These are phyloP conservation scores for Callimorpha dominula DNA, from an alignment of 2,888 invertebrate genomes.

Conservation along the genomic window DNA sequence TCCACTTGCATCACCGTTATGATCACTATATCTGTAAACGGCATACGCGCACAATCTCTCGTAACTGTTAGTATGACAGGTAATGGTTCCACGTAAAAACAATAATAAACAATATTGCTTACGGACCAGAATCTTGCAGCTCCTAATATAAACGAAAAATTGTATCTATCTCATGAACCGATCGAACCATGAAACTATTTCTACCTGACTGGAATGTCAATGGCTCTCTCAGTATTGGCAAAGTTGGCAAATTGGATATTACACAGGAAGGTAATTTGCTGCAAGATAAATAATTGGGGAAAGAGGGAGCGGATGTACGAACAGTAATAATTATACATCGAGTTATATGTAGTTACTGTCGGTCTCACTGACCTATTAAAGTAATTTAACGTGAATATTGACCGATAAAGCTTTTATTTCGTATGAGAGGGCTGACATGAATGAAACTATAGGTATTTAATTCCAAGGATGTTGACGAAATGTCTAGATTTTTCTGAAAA, in stretches of 20 bases:
- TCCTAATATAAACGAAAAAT: constrained; percentile 11
- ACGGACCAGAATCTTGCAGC: background rate
- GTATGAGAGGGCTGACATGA: no score
- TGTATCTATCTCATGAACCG: constrained; percentile 8
- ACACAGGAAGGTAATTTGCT: constrained; percentile 7
- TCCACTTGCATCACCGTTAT: constrained; percentile 2
- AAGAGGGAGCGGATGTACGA: background rate
- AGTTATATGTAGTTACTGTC: background rate
- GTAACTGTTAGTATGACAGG: background rate
- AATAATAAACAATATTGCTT: constrained; percentile 5
- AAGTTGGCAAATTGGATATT: constrained; percentile 10
- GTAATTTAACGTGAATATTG: no score
- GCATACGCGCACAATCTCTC: background rate
- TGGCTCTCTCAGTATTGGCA: constrained; percentile 14
- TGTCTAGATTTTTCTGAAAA: no score
- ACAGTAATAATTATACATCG: background rate
- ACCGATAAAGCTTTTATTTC: no score
- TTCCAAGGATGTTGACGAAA: no score
- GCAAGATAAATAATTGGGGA: constrained; percentile 9
- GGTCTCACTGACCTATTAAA: no score
- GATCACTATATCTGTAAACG: background rate
- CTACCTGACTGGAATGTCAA: constrained; percentile 26
- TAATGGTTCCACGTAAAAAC: background rate
- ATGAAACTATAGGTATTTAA: no score
- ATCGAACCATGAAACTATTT: constrained; percentile 25